Percentiles rank a stretch among this genome's conserved stretches.
phyloP scores from a whole-genome alignment of 2,888 invertebrate species.

The Argynnis bischoffii region DNA sequence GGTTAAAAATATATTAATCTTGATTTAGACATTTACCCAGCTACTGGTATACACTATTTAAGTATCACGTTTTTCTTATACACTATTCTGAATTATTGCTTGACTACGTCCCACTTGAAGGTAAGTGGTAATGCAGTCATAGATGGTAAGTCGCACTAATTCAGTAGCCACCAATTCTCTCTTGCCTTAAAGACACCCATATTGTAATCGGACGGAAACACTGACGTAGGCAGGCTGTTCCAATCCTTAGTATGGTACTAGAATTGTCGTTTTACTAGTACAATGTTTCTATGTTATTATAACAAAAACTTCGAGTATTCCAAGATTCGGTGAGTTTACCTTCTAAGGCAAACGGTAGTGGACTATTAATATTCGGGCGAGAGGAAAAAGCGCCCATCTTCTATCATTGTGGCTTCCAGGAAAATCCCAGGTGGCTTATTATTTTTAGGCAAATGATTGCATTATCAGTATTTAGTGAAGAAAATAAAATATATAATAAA shows the following conservation, averaged over 20 bases:
- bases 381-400: not conserved
- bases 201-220: not conserved
- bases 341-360: slow-evolving; percentile 5
- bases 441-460: not conserved
- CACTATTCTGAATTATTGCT: too few species aligned
- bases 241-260: too few species aligned
- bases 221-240: not conserved
- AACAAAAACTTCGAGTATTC: too few species aligned
- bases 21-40: too few species aligned
- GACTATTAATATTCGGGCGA: slow-evolving; percentile 15
- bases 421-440: slow-evolving; percentile 2
- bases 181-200: not conserved
- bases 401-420: not conserved
- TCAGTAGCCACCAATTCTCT: not conserved
- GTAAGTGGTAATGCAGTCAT: too few species aligned
- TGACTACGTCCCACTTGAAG: too few species aligned
- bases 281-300: not conserved
- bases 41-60: too few species aligned
- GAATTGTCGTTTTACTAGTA: not conserved
- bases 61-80: too few species aligned
- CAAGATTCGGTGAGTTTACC: not conserved
- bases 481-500: too few species aligned
- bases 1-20: too few species aligned
- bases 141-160: too few species aligned
- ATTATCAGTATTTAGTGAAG: not conserved